phyloP scores from a whole-genome alignment of 2,797 vertebrate species.

The Sebastes iracundus region DNA sequence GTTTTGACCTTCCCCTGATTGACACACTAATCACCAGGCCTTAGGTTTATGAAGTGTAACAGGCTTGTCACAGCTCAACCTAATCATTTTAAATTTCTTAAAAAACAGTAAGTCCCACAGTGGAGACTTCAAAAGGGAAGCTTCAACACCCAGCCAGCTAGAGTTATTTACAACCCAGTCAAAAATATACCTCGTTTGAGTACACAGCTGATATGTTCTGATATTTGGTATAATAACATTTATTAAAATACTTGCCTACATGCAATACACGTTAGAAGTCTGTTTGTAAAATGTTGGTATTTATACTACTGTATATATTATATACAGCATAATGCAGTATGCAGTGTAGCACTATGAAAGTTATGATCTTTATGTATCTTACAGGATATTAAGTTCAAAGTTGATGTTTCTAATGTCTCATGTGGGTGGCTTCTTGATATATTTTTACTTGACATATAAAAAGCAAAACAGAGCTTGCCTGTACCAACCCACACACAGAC shows the following conservation, averaged over 20 bases:
- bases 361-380: background rate
- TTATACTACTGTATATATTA: background rate
- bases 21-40: too few species aligned
- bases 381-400: background rate
- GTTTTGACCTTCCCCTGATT: too few species aligned
- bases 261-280: background rate
- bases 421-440: background rate
- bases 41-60: background rate
- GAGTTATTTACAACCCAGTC: background rate
- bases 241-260: background rate
- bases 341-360: background rate
- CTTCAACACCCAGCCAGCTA: background rate
- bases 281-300: background rate
- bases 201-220: background rate
- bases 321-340: background rate
- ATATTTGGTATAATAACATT: background rate
- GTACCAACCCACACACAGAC: conserved; percentile 23
- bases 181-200: background rate
- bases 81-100: background rate
- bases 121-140: background rate
- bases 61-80: background rate
- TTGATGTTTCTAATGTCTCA: background rate
- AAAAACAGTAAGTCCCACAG: background rate
- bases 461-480: conserved; percentile 1
- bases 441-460: conserved; percentile 6